Conservation (phyloP, 1,140 invertebrate genomes). For the Rhagoletis zephyria region DNA sequence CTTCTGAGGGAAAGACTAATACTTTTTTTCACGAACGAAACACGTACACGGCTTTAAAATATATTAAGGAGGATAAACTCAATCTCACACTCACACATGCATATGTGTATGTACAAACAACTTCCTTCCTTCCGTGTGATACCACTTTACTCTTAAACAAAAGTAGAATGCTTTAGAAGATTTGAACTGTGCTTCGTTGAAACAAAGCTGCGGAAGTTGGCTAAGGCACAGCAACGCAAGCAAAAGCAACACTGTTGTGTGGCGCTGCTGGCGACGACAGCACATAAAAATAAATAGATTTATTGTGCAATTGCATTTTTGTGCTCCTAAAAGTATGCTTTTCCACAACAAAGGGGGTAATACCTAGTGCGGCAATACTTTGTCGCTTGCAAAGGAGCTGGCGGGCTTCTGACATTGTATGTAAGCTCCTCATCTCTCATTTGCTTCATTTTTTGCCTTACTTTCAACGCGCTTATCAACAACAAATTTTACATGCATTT, state of each 20-base stretch:
- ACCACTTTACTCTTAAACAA: slow-evolving; percentile 2
- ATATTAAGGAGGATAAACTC: background rate
- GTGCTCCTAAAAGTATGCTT: slow-evolving; percentile 32
- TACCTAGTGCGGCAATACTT: background rate
- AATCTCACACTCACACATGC: background rate
- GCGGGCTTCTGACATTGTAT: background rate
- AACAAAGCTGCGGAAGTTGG: slow-evolving; percentile 26
- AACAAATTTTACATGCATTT: no score
- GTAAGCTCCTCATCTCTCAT: no score
- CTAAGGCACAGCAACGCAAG: background rate
- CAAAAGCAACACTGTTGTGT: slow-evolving; percentile 35
- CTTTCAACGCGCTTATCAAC: no score
- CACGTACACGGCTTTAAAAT: slow-evolving; percentile 11
- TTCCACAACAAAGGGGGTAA: background rate
- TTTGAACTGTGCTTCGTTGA: background rate
- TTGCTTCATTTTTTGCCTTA: no score
- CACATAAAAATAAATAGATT: slow-evolving; percentile 31
- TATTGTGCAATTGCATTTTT: slow-evolving; percentile 42
- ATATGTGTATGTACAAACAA: background rate
- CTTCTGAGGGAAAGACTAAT: no score
- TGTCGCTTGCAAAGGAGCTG: background rate
- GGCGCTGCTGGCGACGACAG: background rate
- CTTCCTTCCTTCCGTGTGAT: slow-evolving; percentile 12
- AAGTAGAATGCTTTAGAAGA: background rate
- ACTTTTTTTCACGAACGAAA: no score